phyloP scores from a whole-genome alignment of 2,888 invertebrate species.

The Petrolisthes manimaculis region DNA sequence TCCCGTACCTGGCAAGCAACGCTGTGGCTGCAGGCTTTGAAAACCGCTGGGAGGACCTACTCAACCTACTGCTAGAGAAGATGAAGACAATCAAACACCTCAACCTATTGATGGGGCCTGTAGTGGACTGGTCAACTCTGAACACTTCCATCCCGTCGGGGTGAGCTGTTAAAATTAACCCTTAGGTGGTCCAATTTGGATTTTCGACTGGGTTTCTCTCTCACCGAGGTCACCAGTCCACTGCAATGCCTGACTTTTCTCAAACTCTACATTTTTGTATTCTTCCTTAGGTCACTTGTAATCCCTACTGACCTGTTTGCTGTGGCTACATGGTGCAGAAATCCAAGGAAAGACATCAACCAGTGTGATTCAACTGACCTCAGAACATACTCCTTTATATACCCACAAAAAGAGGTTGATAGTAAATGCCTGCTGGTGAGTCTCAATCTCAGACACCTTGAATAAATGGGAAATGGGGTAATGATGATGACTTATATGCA shows the following conservation, averaged over 20 bases:
- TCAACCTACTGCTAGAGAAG: not conserved
- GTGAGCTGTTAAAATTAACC: no score
- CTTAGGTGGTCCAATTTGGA: no score
- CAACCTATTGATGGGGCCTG: not conserved
- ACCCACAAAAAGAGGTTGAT: conserved; percentile 1
- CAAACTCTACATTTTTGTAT: not conserved
- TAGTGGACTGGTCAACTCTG: not conserved
- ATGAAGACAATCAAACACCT: not conserved
- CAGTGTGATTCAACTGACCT: conserved; percentile 10
- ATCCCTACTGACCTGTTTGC: conserved; percentile 34
- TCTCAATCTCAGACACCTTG: not conserved
- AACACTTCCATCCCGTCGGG: no score
- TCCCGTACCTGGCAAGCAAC: conserved; percentile 48
- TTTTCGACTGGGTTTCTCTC: no score
- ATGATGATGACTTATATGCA: no score
- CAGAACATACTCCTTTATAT: conserved; percentile 21
- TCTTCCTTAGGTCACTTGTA: not conserved
- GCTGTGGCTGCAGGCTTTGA: conserved; percentile 30
- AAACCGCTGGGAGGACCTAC: conserved; percentile 23
- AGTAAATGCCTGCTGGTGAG: conserved; percentile 31
- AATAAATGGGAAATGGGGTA: no score
- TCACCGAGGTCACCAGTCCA: no score
- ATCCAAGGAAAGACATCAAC: not conserved
- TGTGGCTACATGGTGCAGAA: conserved; percentile 34
- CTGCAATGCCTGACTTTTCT: not conserved